Conservation (phyloP, 2,113 vertebrate genomes). For the Ondatra zibethicus region DNA sequence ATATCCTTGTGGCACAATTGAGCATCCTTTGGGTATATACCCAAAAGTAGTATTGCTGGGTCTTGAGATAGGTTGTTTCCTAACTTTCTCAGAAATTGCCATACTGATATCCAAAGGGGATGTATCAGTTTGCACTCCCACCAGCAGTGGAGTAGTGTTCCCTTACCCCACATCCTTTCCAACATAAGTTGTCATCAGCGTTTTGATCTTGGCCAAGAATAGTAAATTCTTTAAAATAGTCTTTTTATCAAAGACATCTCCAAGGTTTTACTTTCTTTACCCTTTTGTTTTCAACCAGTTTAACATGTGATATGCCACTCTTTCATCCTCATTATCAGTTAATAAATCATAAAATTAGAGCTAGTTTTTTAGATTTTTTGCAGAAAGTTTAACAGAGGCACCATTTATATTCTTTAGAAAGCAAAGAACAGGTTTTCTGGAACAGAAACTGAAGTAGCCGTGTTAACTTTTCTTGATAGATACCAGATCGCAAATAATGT, state of each 20-base stretch:
- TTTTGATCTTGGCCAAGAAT: neutral
- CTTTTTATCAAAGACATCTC: neutral
- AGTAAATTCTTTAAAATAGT: neutral
- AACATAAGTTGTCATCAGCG: no score
- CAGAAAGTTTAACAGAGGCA: neutral
- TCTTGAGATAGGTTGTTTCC: no score
- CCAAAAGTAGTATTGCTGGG: no score
- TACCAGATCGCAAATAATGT: neutral
- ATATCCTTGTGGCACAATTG: no score
- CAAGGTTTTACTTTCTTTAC: neutral
- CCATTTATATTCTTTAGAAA: neutral
- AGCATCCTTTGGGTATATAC: no score
- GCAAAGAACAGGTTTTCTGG: neutral
- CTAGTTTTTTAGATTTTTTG: conserved; percentile 8
- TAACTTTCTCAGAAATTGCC: no score
- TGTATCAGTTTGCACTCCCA: no score
- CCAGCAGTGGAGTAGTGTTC: no score
- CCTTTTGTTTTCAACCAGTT: neutral
- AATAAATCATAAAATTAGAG: neutral
- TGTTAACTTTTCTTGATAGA: neutral
- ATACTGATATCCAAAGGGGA: no score
- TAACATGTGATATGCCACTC: neutral
- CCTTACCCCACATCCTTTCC: no score
- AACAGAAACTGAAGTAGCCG: neutral
- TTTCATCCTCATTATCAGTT: neutral